These are phyloP conservation scores for Oegoconia quadripuncta DNA, from an alignment of 2,888 invertebrate species.

Conservation along the genomic window DNA sequence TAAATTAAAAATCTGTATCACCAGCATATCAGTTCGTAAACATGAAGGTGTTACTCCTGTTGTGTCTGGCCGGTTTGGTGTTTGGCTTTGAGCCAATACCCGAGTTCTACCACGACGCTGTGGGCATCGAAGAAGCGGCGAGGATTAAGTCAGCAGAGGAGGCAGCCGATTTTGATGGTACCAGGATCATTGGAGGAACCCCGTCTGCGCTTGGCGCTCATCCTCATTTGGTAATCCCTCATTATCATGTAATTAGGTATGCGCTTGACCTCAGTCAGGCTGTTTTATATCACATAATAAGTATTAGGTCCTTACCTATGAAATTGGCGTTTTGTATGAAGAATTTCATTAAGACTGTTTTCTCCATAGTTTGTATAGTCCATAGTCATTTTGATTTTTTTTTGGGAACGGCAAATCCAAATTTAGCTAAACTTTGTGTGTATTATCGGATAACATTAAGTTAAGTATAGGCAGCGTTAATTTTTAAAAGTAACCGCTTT, in stretches of 20 bases:
- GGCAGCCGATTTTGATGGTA: conserved; percentile 24
- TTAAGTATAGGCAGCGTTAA: too few species aligned
- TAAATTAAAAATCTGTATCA: neutral
- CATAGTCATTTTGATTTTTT: too few species aligned
- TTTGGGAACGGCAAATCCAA: too few species aligned
- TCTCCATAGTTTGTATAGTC: too few species aligned
- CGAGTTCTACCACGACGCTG: conserved; percentile 30
- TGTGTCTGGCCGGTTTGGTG: neutral
- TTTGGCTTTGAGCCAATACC: conserved; percentile 20
- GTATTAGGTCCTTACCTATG: neutral
- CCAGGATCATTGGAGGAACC: conserved; percentile 33
- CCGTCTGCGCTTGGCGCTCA: conserved; percentile 26
- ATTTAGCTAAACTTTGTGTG: too few species aligned
- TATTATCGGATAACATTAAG: too few species aligned
- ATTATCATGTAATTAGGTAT: neutral
- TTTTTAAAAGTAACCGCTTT: too few species aligned
- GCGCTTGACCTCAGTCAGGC: neutral
- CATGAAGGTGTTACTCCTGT: neutral
- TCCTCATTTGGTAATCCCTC: conserved; percentile 28
- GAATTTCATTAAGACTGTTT: too few species aligned
- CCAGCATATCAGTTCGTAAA: neutral
- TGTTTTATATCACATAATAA: neutral
- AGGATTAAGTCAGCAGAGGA: conserved; percentile 29
- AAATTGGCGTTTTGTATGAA: too few species aligned
- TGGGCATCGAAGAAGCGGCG: conserved; percentile 32